Conservation (phyloP, 2,113 vertebrate species). For the Oenanthe melanoleuca region DNA sequence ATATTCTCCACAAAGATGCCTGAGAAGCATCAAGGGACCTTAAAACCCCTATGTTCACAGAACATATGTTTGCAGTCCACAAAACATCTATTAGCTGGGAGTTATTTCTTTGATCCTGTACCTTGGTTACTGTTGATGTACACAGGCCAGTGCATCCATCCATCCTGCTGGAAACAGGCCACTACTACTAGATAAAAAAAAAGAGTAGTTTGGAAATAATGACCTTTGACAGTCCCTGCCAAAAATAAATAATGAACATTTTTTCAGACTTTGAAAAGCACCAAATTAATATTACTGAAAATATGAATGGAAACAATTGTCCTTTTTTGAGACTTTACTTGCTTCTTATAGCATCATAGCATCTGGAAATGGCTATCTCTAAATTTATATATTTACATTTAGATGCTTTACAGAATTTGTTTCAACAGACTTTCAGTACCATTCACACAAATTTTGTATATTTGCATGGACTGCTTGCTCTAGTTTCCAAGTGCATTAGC, state of each 20-base stretch:
- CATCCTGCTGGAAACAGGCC: neutral
- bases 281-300: neutral
- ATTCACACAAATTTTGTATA: neutral
- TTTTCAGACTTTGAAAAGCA: neutral
- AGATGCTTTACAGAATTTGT: neutral
- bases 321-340: neutral
- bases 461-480: neutral
- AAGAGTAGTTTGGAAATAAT: neutral
- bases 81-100: neutral
- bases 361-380: neutral
- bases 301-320: neutral
- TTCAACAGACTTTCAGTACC: neutral
- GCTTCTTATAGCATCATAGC: neutral
- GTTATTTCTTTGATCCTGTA: constrained; percentile 3
- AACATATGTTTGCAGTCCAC: neutral
- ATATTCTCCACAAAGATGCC: neutral
- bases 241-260: neutral
- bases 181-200: neutral
- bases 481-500: neutral
- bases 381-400: neutral
- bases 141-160: neutral
- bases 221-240: neutral
- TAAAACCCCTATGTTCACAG: neutral
- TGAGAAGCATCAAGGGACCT: neutral
- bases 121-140: neutral